phyloP scores from a whole-genome alignment of 1,140 invertebrate genomes.

The Drosophila orena region DNA sequence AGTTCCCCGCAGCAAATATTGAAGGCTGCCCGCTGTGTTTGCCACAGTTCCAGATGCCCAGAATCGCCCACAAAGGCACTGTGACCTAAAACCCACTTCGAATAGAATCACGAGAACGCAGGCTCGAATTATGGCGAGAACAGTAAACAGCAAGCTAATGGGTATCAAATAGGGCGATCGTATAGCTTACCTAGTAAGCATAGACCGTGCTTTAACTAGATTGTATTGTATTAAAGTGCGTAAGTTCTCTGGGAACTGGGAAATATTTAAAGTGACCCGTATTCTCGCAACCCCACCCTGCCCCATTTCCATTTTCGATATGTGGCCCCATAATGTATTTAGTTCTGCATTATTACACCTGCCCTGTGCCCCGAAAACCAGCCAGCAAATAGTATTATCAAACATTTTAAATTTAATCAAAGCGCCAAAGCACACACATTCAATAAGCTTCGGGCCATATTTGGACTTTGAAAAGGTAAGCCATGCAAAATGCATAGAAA shows the following conservation, averaged over 20 bases:
- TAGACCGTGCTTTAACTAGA: background rate
- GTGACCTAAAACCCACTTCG: conserved; percentile 44
- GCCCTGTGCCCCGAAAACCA: conserved; percentile 21
- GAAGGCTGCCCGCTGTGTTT: conserved; percentile 38
- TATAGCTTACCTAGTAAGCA: too few species aligned
- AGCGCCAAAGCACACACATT: conserved; percentile 63
- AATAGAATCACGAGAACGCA: conserved; percentile 40
- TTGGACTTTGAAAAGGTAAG: conserved; percentile 44
- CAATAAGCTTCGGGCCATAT: conserved; percentile 55
- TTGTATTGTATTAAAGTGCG: background rate
- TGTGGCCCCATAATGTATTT: conserved; percentile 39
- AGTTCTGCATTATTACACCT: conserved; percentile 55
- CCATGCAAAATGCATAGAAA: conserved; percentile 3
- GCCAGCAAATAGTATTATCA: conserved; percentile 67
- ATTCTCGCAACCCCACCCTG: conserved; percentile 4
- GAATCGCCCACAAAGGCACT: conserved; percentile 12
- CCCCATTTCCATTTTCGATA: conserved; percentile 5
- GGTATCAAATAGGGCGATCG: background rate
- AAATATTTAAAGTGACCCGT: conserved; percentile 15
- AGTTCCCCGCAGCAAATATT: too few species aligned
- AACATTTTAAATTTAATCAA: conserved; percentile 80
- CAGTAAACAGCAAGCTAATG: conserved; percentile 1
- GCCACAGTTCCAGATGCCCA: conserved; percentile 32
- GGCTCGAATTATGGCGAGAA: conserved; percentile 23
- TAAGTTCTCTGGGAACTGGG: background rate